Percentiles rank a stretch among this genome's conserved stretches.
These are phyloP conservation scores for Lasioglossum leucozonium DNA, from an alignment of 2,888 invertebrate genomes.

Conservation along the genomic window DNA sequence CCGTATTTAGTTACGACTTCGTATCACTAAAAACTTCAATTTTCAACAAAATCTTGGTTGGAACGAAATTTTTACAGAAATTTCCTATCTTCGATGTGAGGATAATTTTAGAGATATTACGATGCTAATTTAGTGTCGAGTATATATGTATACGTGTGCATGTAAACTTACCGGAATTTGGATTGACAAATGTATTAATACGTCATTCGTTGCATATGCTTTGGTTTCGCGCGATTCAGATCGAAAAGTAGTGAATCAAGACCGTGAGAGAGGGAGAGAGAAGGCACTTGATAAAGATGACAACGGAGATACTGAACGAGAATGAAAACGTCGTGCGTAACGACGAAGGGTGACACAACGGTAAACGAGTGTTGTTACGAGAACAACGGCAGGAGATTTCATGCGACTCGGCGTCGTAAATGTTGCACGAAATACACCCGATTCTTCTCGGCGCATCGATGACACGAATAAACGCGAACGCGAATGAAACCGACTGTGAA, in stretches of 20 bases:
- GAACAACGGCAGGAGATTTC: slow-evolving; percentile 52
- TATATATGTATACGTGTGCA: neutral
- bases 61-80: neutral
- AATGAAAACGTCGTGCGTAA: slow-evolving; percentile 51
- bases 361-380: slow-evolving; percentile 44
- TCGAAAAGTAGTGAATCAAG: slow-evolving; percentile 50
- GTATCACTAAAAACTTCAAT: neutral
- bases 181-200: slow-evolving; percentile 16
- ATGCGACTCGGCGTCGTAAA: slow-evolving; percentile 56
- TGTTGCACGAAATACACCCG: slow-evolving; percentile 59
- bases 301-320: slow-evolving; percentile 40
- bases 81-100: neutral
- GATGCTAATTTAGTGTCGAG: neutral
- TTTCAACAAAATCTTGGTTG: neutral
- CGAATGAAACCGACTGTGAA: slow-evolving; percentile 36
- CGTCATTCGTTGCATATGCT: slow-evolving; percentile 47
- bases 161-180: slow-evolving; percentile 6
- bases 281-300: slow-evolving; percentile 67
- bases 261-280: slow-evolving; percentile 47
- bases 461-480: slow-evolving; percentile 62
- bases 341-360: slow-evolving; percentile 47
- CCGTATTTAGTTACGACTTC: neutral
- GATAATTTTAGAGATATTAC: neutral
- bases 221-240: slow-evolving; percentile 47
- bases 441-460: slow-evolving; percentile 69